Evolutionary conservation across 37 sponge, comb jelly and placozoan species (phyloP), one percentile per base, ranked within the genome.

Genomic region (Spongilla lacustris): DNA sequence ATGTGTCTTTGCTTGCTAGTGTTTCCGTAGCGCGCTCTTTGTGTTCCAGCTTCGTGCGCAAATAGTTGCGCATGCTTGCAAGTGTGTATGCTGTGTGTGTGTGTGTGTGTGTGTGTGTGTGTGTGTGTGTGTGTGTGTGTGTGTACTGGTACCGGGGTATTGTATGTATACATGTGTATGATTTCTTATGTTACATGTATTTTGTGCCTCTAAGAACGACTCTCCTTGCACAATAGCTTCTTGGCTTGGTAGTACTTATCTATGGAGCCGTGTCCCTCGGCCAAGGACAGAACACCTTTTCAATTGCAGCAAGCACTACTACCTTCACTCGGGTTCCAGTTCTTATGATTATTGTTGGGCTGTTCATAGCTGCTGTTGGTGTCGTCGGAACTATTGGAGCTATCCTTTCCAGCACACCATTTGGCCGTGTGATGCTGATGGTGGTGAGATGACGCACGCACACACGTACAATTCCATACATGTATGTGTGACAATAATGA

Each of bases 391-490:
- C 66, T 11, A 70, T 74, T 0, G 92, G 92, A 31, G 92, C 80
- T 26, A 50, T 91, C 68, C 83, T 87, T 87, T 87, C 84, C 76
- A 80, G 71, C 46, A 91, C 77, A 2, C 23, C 80, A 1, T 81
- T 78, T 66, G 88, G 92, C 25, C 81, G 92, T 29, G 79, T 91
- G 69, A 87, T 69, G 26, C 80, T 91, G 3, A 75, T 79, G 32
- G 36, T 91, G 80, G 92, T 91, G 75, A 91, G 92, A 73, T 58
- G 14, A 58, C 41, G 11, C 21, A 17, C 21, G 1, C 58, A 17
- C 58, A 58, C 21, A 19, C 21, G 19, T 14, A 58, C 58, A 1
- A n/a, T n/a, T n/a, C n/a, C 19, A 19, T 58, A 58, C 58, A 58
- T 1, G 19, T 0, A 58, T 14, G 11, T 0, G 12, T 1, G 58